Evolutionary conservation across 2,888 invertebrate species (phyloP), one percentile per base, ranked within the genome.

Genomic region (Trichacis sp.): DNA sequence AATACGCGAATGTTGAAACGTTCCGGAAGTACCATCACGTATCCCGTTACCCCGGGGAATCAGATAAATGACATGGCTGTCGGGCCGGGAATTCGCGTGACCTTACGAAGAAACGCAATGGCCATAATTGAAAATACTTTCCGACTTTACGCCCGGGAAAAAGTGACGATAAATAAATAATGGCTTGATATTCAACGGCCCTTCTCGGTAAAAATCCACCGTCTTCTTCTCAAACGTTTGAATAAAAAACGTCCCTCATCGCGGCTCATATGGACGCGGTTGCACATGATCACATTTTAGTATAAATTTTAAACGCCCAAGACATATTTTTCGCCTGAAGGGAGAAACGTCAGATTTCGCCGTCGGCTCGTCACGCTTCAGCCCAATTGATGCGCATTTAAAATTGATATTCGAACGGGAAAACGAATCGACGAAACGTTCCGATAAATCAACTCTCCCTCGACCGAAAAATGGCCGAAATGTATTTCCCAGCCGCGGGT

Each of bases 51-150:
- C 53, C 67, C 36, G 17, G 62, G 51, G 47, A 67, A 60, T 49
- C 51, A 49, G 46, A 38, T 47, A 50, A 63, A 55, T 59, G 59
- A 59, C 46, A 20, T 19, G 8, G 63, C 52, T 20, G 56, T 56
- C 46, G 40, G 24, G 53, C 33, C 59, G 55, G 45, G 59, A 56
- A 19, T 17, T 29, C 14, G 67, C 66, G 6, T 54, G 42, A 62
- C 87, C 89, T 0, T 93, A 92, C 81, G 84, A 87, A 49, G 87
- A 88, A 59, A 90, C 93, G 80, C 93, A 18, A 89, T 92, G 77
- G 93, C 93, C 1, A 63, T 93, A 47, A 85, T 93, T 49, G 93
- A 93, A 59, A 93, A 93, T 81, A 90, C 92, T 4, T 93, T 93
- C 93, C 87, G 93, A 69, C 93, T 93, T 82, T 91, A 92, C 43